A percentile compares a stretch with the other conserved stretches of the same genome.
Evolutionary conservation across 2,888 invertebrate species (phyloP).

Genomic region (Pristionchus fissidentatus): DNA sequence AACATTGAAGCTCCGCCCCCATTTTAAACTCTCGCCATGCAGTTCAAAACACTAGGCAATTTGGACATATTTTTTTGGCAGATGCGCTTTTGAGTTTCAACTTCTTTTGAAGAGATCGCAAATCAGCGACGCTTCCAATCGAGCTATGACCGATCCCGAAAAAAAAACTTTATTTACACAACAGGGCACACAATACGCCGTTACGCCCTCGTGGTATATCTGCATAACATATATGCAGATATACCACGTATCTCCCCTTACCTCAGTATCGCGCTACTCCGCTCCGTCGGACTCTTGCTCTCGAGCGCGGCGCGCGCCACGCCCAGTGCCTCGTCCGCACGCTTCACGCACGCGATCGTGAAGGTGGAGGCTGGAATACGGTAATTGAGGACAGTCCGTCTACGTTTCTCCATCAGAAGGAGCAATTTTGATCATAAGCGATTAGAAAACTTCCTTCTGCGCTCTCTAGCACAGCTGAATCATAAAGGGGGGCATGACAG

Average conservation of each 20-base stretch:
- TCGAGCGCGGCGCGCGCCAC: slow-evolving; percentile 91
- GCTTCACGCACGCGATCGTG: slow-evolving; percentile 91
- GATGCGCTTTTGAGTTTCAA: too few relatives aligned
- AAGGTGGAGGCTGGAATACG: slow-evolving; percentile 87
- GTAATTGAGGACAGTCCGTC: background rate
- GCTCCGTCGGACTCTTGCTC: slow-evolving; percentile 86
- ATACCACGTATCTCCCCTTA: background rate
- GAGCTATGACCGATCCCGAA: background rate
- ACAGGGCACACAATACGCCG: too few relatives aligned
- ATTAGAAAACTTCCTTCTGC: too few relatives aligned
- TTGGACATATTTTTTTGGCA: too few relatives aligned
- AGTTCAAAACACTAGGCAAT: too few relatives aligned
- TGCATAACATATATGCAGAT: background rate
- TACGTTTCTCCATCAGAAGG: background rate
- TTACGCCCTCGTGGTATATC: background rate
- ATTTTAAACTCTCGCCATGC: too few relatives aligned
- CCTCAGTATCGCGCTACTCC: slow-evolving; percentile 85
- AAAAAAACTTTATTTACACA: too few relatives aligned
- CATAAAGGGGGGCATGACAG: background rate
- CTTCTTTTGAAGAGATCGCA: too few relatives aligned
- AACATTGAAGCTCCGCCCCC: too few relatives aligned
- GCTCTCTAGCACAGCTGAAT: too few relatives aligned
- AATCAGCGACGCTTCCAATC: too few relatives aligned
- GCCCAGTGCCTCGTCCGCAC: slow-evolving; percentile 89
- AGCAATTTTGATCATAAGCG: too few relatives aligned